phyloP scores from a whole-genome alignment of 2,113 vertebrate genomes.

The Sebastes fasciatus region DNA sequence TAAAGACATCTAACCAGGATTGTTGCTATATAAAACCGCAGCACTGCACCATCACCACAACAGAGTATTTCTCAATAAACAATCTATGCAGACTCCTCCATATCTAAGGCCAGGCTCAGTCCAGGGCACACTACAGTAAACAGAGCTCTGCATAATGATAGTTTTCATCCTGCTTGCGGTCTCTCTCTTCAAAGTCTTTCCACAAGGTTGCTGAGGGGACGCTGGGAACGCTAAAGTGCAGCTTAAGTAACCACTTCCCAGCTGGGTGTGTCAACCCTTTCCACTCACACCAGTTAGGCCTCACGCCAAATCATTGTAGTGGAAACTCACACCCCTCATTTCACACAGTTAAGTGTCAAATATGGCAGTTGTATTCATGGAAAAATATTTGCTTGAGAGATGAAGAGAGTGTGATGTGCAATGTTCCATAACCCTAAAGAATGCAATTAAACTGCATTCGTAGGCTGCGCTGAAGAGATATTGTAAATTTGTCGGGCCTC shows the following conservation, averaged over 20 bases:
- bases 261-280: conserved; percentile 77
- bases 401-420: conserved; percentile 49
- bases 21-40: conserved; percentile 10
- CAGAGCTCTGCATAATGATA: conserved; percentile 75
- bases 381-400: conserved; percentile 65
- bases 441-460: conserved; percentile 45
- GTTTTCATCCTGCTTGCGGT: conserved; percentile 71
- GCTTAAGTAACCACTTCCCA: conserved; percentile 81
- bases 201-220: conserved; percentile 75
- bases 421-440: conserved; percentile 49
- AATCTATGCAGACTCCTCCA: conserved; percentile 11
- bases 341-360: conserved; percentile 64
- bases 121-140: conserved; percentile 65
- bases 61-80: conserved; percentile 44
- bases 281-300: conserved; percentile 66
- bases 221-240: conserved; percentile 72
- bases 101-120: conserved; percentile 43
- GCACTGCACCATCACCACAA: conserved; percentile 6
- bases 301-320: conserved; percentile 74
- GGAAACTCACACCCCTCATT: conserved; percentile 75
- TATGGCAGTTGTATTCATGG: conserved; percentile 55
- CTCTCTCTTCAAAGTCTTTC: conserved; percentile 76
- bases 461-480: conserved; percentile 4
- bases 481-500: conserved; percentile 35
- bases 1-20: background rate